phyloP scores from a whole-genome alignment of 64 coral and sea anemone species.

The Cladopsammia gracilis region DNA sequence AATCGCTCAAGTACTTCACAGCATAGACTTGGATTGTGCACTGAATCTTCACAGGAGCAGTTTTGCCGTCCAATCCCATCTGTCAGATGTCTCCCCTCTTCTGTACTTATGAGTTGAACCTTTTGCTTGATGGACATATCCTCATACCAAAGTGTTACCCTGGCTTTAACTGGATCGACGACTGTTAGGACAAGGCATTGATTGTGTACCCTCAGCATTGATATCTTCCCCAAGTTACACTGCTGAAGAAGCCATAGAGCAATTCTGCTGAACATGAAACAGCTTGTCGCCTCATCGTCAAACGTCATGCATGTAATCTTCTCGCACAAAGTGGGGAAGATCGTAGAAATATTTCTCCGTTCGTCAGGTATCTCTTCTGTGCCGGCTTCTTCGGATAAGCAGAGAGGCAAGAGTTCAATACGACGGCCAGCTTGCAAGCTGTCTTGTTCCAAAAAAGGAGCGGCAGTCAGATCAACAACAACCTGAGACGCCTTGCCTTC shows the following conservation, averaged over 20 bases:
- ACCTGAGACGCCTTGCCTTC: not conserved
- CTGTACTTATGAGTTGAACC: not conserved
- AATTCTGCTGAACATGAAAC: not conserved
- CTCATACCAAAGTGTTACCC: not conserved
- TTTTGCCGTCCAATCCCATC: not conserved
- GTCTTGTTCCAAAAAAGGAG: too few species aligned
- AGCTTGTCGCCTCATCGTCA: not conserved
- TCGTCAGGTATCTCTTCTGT: not conserved
- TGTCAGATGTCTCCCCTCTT: rapidly evolving
- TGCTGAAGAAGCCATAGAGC: not conserved
- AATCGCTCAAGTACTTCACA: not conserved
- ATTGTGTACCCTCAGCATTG: not conserved
- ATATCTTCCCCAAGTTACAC: not conserved
- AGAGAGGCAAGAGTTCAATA: constrained; percentile 7
- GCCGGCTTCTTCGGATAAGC: not conserved
- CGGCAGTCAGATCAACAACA: not conserved
- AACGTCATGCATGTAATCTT: not conserved
- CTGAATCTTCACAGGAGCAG: not conserved
- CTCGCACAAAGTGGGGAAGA: not conserved
- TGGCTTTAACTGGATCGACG: not conserved
- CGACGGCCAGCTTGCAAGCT: not conserved
- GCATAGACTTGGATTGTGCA: not conserved
- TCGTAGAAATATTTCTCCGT: not conserved
- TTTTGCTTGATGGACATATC: not conserved
- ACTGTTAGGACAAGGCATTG: not conserved